Base-by-base conservation (phyloP, 1,140 invertebrate species). In the Drosophila oshimai region DNA sequence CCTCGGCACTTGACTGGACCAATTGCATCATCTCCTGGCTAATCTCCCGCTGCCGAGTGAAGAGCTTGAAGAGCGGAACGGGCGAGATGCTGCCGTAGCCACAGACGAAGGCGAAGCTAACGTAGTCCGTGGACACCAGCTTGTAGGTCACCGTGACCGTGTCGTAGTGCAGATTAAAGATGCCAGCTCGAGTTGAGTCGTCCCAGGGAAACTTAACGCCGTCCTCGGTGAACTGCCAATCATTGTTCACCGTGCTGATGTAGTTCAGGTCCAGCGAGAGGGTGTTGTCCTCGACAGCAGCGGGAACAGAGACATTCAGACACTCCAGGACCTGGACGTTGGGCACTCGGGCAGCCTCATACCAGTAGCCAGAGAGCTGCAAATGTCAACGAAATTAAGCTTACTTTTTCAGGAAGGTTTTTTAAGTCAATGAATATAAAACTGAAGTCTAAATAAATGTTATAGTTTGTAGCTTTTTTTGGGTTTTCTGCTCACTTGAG, bases 291-390 rank as follows among this genome's bases (percentile, higher is more conserved):
- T 15, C 29, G 5, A 36, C 10, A 10, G 7, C 54, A 0, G 4
- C 7, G 6, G 73, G 73, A 4, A 81, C 61, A 0, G 68, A 61
- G 5, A 81, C 69, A 44, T 62, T 69, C 1, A 83, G 29, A 6
- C 78, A 83, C 10, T 34, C 20, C 15, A 81, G 17, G 0, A 67
- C 55, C 20, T 45, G 29, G 6, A 18, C 18, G 20, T 51, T 55
- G 13, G 78, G 78, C 4, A 57, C 51, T 13, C 77, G 55, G 2
- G 31, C 55, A 10, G 37, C 29, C 26, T 81, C 78, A 22, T 73
- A 76, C 78, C 78, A 81, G 6, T 37, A 36, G 4, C 78, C 77
- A 13, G 60, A 44, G 1, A 81, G 7, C 77, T 80, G 4, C 1
- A 3, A 3, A n/a, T n/a, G n/a, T n/a, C n/a, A n/a, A n/a, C n/a